Evolutionary conservation across 2,797 vertebrate species (phyloP), one percentile per base, ranked within the genome.

Genomic region (Microctenopoma stevenorrisi): DNA sequence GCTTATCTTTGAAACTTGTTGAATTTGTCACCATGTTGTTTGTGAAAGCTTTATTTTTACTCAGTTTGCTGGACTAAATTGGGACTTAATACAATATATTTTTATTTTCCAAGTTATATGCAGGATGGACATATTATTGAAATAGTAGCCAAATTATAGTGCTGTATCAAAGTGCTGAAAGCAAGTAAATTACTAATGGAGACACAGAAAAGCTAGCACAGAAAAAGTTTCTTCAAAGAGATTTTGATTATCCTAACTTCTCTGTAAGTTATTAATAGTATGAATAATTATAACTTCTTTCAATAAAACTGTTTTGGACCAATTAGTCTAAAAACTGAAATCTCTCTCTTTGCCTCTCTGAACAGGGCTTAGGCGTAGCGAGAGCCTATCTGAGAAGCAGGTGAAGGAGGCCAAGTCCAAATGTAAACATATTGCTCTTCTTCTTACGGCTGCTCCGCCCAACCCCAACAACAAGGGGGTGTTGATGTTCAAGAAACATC

Each of bases 401-500:
- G 95, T 98, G 87, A 98, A 99, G 84, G 98, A 99, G 90, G 96
- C 96, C 63, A 98, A 98, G 87, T 98, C 97, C 94, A 98, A 97
- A 96, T 99, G 98, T 95, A 98, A 97, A 89, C 98, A 96, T 64
- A 99, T 99, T 79, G 98, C 97, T 56, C 94, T 98, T 18, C 95
- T 99, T 73, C 94, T 99, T 53, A 96, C 96, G 0, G 90, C 94
- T 72, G 95, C 95, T 66, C 95, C 96, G 44, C 94, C 95, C 82
- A 96, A 97, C 84, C 96, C 97, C 89, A 96, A 95, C 83, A 98
- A 98, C 92, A 97, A 96, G 83, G 98, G 98, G 87, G 94, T 98
- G 94, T 95, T 98, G 94, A 99, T 99, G 98, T 99, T 98, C 93
- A 98, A 97, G 93, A 98, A 95, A 91, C 96, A 97, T 57, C 96